Evolutionary conservation across 2,113 vertebrate species (phyloP).

Genomic region (Anguilla japonica): DNA sequence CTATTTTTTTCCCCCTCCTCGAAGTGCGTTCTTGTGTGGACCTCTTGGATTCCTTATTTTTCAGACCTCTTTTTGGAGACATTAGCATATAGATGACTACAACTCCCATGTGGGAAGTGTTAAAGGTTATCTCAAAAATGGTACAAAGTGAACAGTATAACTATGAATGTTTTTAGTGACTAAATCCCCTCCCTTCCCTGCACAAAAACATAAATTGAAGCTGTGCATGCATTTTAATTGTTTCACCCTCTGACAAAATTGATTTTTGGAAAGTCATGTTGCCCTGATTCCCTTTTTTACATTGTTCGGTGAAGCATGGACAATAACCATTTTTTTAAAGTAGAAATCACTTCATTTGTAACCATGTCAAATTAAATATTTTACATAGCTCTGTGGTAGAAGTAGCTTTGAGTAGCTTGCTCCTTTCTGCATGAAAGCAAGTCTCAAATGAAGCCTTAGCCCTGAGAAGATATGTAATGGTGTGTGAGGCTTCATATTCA

Average conservation of each 20-base stretch:
- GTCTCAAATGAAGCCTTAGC: not conserved
- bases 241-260: conserved; percentile 44
- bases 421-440: conserved; percentile 42
- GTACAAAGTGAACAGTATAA: conserved; percentile 45
- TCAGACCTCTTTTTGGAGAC: conserved; percentile 62
- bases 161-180: conserved; percentile 46
- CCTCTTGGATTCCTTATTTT: conserved; percentile 51
- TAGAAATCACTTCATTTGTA: conserved; percentile 49
- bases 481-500: not conserved
- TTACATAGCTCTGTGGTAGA: not conserved
- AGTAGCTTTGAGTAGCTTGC: conserved; percentile 35
- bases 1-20: conserved; percentile 39
- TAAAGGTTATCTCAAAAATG: conserved; percentile 50
- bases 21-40: conserved; percentile 53
- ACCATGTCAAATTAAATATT: conserved; percentile 33
- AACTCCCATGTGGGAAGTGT: conserved; percentile 42
- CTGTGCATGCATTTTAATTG: conserved; percentile 65
- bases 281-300: conserved; percentile 22
- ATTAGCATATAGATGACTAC: conserved; percentile 51
- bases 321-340: conserved; percentile 64
- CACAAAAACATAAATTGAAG: conserved; percentile 54
- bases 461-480: not conserved
- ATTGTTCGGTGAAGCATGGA: conserved; percentile 61
- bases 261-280: conserved; percentile 33
- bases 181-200: conserved; percentile 41